These are phyloP conservation scores for Brachycybe producta DNA, from an alignment of 2,888 invertebrate genomes.

Conservation along the genomic window DNA sequence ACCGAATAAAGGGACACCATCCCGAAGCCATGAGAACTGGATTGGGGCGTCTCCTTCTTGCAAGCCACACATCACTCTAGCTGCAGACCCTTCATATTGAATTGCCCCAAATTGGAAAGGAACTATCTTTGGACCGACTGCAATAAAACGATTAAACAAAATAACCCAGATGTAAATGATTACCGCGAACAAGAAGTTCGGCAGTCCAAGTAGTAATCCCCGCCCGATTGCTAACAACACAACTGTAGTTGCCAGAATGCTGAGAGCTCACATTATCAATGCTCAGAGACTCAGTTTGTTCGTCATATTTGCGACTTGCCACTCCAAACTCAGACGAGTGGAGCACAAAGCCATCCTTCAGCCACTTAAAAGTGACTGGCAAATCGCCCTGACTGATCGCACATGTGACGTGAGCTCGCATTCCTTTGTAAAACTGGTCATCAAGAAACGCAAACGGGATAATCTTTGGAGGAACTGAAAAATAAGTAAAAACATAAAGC, in stretches of 20 bases:
- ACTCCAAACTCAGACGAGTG: conserved; percentile 21
- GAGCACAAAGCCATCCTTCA: conserved; percentile 30
- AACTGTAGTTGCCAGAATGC: conserved; percentile 34
- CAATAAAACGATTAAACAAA: conserved; percentile 3
- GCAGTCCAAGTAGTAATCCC: conserved; percentile 9
- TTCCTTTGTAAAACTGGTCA: conserved; percentile 17
- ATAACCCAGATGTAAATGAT: not conserved
- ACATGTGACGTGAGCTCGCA: conserved; percentile 17
- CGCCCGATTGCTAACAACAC: conserved; percentile 19
- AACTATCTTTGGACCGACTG: conserved; percentile 42
- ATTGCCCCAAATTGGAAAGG: conserved; percentile 66
- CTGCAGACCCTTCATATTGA: conserved; percentile 63
- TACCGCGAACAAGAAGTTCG: conserved; percentile 15
- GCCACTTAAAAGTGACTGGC: conserved; percentile 32
- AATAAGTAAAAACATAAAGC: conserved; percentile 5
- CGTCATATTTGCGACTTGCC: conserved; percentile 26
- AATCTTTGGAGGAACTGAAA: conserved; percentile 17
- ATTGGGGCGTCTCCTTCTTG: conserved; percentile 67
- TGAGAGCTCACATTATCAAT: conserved; percentile 29
- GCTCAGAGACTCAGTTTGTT: conserved; percentile 30
- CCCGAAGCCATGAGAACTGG: conserved; percentile 67
- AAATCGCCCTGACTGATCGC: conserved; percentile 26
- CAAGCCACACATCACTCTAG: conserved; percentile 65
- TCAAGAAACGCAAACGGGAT: conserved; percentile 17
- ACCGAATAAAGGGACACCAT: conserved; percentile 39